These are phyloP conservation scores for Atopsyche davidsoni DNA, from an alignment of 1,140 invertebrate species.

Conservation along the genomic window DNA sequence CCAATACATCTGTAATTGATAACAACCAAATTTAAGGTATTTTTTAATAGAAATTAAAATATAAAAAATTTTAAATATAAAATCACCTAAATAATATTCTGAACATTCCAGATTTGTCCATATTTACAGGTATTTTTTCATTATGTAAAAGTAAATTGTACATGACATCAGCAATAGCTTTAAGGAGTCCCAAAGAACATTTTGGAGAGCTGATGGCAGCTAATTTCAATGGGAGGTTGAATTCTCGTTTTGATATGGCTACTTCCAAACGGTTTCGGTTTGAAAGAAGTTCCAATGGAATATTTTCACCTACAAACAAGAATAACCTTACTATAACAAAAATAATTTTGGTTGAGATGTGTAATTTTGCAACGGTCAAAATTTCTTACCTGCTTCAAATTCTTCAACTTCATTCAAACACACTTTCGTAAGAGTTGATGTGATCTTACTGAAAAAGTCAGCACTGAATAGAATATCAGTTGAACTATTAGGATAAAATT, in stretches of 20 bases:
- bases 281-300: slow-evolving; percentile 17
- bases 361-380: neutral
- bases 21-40: slow-evolving; percentile 5
- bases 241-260: slow-evolving; percentile 18
- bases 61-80: slow-evolving; percentile 1
- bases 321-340: slow-evolving; percentile 8
- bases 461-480: slow-evolving; percentile 4
- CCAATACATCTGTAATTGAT: slow-evolving; percentile 20
- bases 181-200: slow-evolving; percentile 19
- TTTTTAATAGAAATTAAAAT: slow-evolving; percentile 2
- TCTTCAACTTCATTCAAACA: slow-evolving; percentile 19
- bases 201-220: slow-evolving; percentile 10
- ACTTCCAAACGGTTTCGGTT: slow-evolving; percentile 21
- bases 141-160: slow-evolving; percentile 19
- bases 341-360: neutral
- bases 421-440: slow-evolving; percentile 16
- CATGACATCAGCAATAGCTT: slow-evolving; percentile 19
- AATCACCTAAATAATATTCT: slow-evolving; percentile 27
- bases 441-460: slow-evolving; percentile 19
- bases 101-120: slow-evolving; percentile 17
- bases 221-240: slow-evolving; percentile 21
- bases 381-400: slow-evolving; percentile 12
- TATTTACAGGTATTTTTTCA: slow-evolving; percentile 14
- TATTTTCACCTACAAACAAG: slow-evolving; percentile 22
- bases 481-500: neutral